Evolutionary conservation across 2,888 invertebrate genomes (phyloP).

Genomic region (Mesochorus sp.): DNA sequence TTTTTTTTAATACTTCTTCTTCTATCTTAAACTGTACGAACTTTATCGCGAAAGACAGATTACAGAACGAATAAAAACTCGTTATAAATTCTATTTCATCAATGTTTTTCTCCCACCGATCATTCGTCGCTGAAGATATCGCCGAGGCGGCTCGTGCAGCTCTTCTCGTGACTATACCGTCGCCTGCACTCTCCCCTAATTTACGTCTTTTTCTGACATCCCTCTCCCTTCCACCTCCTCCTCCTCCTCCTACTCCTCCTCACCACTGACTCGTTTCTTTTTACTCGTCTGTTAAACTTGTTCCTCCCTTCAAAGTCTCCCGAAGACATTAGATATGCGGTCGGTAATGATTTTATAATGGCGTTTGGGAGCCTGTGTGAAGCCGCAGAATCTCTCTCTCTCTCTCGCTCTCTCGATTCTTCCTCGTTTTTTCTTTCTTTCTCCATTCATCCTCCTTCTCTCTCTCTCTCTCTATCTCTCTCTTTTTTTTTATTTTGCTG

Average conservation of each 20-base stretch:
- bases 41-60: no score
- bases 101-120: no score
- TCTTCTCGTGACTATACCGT: not conserved
- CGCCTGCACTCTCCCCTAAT: not conserved
- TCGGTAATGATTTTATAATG: constrained; percentile 58
- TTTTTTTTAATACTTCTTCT: no score
- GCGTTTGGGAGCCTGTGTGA: constrained; percentile 22
- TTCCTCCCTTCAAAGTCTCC: constrained; percentile 6
- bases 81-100: no score
- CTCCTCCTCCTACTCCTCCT: no score
- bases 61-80: no score
- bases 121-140: not conserved
- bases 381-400: not conserved
- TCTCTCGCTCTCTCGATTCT: not conserved
- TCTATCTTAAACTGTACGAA: no score
- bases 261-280: constrained; percentile 2
- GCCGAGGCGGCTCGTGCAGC: not conserved
- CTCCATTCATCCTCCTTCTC: not conserved
- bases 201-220: not conserved
- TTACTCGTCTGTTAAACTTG: constrained; percentile 12
- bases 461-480: not conserved
- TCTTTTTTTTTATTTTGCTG: not conserved
- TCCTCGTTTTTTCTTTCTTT: not conserved
- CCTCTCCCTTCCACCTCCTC: not conserved
- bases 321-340: constrained; percentile 41